Evolutionary conservation across 2,888 invertebrate species (phyloP).

Genomic region (Andricus curvator): DNA sequence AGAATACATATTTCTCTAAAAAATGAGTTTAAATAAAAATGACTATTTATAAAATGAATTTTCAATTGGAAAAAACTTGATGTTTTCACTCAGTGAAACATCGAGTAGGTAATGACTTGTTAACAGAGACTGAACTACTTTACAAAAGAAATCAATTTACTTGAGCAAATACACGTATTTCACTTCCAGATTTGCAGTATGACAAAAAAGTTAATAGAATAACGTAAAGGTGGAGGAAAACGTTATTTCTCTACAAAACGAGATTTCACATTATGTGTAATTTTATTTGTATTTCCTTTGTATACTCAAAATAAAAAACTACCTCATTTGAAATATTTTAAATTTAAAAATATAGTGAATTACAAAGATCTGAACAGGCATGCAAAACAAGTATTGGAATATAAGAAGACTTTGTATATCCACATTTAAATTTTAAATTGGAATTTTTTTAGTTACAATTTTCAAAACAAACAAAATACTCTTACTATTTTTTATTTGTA

Average conservation of each 20-base stretch:
- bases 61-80: background rate
- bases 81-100: background rate
- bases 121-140: conserved; percentile 1
- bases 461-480: too few species aligned
- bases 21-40: background rate
- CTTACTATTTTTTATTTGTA: too few species aligned
- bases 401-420: too few species aligned
- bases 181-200: conserved; percentile 1
- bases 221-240: background rate
- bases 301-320: background rate
- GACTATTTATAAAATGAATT: background rate
- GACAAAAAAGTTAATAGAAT: conserved; percentile 2
- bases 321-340: background rate
- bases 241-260: background rate
- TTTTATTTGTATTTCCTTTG: background rate
- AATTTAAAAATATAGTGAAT: background rate
- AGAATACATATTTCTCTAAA: too few species aligned
- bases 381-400: too few species aligned
- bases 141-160: background rate
- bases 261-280: background rate
- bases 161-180: conserved; percentile 1
- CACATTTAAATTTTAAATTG: too few species aligned
- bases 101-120: background rate
- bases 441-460: too few species aligned
- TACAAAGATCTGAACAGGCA: background rate